A percentile compares a stretch with the other conserved stretches of the same genome.
Conservation (phyloP, 2,113 vertebrate species). For the Rhinoptilus africanus region DNA sequence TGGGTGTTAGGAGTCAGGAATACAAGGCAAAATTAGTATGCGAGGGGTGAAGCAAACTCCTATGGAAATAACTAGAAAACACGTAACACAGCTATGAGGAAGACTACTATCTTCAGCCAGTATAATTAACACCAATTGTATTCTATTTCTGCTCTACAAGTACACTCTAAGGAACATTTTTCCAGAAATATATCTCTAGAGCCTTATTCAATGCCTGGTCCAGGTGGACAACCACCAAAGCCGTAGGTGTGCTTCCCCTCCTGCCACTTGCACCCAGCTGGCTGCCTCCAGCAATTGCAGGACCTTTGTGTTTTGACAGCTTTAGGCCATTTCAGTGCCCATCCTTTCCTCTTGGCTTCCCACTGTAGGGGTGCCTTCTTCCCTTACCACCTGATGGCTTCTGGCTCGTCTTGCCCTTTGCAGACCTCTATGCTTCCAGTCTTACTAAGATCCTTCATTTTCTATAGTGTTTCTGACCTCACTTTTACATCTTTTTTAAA, state of each 20-base stretch:
- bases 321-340: neutral
- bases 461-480: neutral
- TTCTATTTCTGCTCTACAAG: neutral
- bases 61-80: neutral
- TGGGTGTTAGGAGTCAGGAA: neutral
- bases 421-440: neutral
- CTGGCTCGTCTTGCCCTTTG: neutral
- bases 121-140: neutral
- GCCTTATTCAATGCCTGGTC: neutral
- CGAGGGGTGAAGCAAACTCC: neutral
- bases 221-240: neutral
- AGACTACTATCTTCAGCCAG: neutral
- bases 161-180: neutral
- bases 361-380: neutral
- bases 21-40: neutral
- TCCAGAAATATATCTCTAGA: neutral
- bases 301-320: neutral
- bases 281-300: neutral
- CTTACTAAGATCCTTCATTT: neutral
- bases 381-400: neutral
- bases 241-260: rapidly evolving
- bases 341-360: neutral
- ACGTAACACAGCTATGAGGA: neutral
- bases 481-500: neutral
- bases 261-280: neutral